A percentile compares a stretch with the other conserved stretches of the same genome.
These are phyloP conservation scores for Hydrozoanthus tunicans DNA, from an alignment of 64 coral and sea anemone genomes.

Conservation along the genomic window DNA sequence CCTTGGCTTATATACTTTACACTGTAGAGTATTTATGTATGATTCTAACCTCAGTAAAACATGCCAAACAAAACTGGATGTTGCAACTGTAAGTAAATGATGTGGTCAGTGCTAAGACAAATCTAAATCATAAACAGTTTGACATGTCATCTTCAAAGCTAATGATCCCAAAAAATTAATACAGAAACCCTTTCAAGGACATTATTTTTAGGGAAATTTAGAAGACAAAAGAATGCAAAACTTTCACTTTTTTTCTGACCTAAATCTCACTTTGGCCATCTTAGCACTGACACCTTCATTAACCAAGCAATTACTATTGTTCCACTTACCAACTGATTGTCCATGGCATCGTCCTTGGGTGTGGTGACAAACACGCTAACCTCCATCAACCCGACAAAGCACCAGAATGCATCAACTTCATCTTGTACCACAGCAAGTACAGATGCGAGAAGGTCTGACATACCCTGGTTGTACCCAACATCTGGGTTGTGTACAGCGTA, in stretches of 20 bases:
- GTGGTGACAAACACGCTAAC: conserved; percentile 97
- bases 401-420: conserved; percentile 99
- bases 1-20: too few species aligned
- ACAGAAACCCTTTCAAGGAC: too few species aligned
- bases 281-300: neutral
- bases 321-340: conserved; percentile 85
- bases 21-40: too few species aligned
- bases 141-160: too few species aligned
- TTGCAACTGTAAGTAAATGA: too few species aligned
- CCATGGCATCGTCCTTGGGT: conserved; percentile 98
- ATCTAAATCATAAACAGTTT: too few species aligned
- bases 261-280: neutral
- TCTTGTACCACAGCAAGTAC: conserved; percentile 91
- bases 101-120: too few species aligned
- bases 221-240: neutral
- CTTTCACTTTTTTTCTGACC: neutral
- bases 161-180: too few species aligned
- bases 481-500: conserved; percentile 76
- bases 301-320: neutral
- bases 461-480: conserved; percentile 96
- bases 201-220: neutral
- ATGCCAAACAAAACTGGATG: too few species aligned
- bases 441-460: conserved; percentile 93
- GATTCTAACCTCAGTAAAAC: too few species aligned
- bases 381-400: conserved; percentile 97